Evolutionary conservation across 2,888 invertebrate species (phyloP), one percentile per base, ranked within the genome.

Genomic region (Ophioninae sp.): DNA sequence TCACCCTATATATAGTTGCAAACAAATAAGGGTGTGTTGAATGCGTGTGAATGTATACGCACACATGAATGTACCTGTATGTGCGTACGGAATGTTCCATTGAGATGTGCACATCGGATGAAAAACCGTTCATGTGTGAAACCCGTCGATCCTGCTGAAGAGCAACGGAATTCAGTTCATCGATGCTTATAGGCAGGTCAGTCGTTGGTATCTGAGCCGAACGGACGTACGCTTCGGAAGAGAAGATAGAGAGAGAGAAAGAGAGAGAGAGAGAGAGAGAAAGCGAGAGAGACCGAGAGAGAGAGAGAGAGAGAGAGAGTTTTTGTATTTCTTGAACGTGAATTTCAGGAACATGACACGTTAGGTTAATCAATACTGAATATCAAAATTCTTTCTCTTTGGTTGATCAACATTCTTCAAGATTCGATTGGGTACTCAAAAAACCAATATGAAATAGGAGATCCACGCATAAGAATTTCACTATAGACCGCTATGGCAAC

Each of bases 201-300:
- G 67, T 61, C 61, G 73, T 61, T 68, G 37, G 51, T 74, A 9
- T 44, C 39, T 22, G 67, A 67, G 58, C 30, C 68, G 86, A 88
- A 89, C 88, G 88, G 58, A 74, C 69, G 23, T 65, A 65, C 87
- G 87, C 23, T n/a, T 7, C 64, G n/a, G 74, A 63, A 30, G 41
- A 37, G 59, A 30, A 68, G 20, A n/a, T 22, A n/a, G 59, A 41
- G 51, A 6, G 41, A 69, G n/a, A 86, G 78, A 82, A 82, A 87
- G 84, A 58, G 56, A n/a, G 64, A 37, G 56, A 58, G 22, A 44
- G 44, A 44, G 10, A n/a, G 51, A 30, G n/a, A n/a, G n/a, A n/a
- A n/a, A n/a, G n/a, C n/a, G 20, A n/a, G 23, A n/a, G 59, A 41
- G 51, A 6, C 30, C 61, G n/a, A 86, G 78, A 44, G n/a, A 6